Percentiles rank a stretch among this genome's conserved stretches.
Conservation (phyloP, 2,113 vertebrate genomes). For the Psittacara wagleri region DNA sequence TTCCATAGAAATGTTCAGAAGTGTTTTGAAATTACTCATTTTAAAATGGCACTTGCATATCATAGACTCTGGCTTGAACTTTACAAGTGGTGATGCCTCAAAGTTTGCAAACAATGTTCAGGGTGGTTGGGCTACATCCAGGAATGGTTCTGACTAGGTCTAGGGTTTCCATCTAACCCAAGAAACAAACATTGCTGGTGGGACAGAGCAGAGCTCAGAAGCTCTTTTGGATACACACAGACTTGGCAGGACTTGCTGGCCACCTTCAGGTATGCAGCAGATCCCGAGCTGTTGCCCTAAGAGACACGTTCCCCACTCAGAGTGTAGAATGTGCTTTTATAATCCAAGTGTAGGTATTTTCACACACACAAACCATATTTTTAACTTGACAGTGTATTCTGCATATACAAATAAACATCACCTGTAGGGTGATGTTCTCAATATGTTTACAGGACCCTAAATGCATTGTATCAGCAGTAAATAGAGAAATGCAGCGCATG, state of each 20-base stretch:
- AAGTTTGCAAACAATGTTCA: not conserved
- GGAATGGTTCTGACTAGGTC: not conserved
- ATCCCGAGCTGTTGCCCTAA: not conserved
- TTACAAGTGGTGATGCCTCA: not conserved
- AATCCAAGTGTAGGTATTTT: not conserved
- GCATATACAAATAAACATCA: not conserved
- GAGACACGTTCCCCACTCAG: not conserved
- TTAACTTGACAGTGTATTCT: not conserved
- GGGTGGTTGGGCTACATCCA: not conserved
- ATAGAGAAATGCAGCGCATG: fast-evolving
- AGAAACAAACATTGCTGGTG: not conserved
- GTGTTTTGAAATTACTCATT: not conserved
- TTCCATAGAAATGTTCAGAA: not conserved
- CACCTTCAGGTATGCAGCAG: not conserved
- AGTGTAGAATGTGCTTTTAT: not conserved
- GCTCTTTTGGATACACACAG: not conserved
- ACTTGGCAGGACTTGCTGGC: not conserved
- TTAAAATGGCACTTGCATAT: not conserved
- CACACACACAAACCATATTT: not conserved
- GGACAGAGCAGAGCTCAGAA: not conserved
- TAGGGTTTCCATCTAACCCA: not conserved
- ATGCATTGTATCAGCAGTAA: not conserved
- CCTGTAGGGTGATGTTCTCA: not conserved
- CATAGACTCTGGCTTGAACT: not conserved
- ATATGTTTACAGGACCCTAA: fast-evolving